Percentiles rank a stretch among this genome's conserved stretches.
phyloP scores from a whole-genome alignment of 2,888 invertebrate genomes.

The Spatulosminthurus flaviceps region DNA sequence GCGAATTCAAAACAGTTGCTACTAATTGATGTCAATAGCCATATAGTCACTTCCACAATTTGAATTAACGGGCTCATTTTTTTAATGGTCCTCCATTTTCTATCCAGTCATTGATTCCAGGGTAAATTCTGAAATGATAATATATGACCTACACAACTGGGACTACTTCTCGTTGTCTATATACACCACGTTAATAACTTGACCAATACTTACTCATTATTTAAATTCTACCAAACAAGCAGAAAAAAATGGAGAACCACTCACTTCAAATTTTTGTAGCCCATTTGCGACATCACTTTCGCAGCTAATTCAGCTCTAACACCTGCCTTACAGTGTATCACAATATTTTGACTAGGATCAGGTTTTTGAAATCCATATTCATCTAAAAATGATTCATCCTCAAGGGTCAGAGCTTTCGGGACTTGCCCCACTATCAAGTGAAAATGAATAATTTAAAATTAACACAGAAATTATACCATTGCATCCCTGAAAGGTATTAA shows the following conservation, averaged over 20 bases:
- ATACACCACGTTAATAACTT: neutral
- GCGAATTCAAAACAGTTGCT: too few species aligned
- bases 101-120: conserved; percentile 45
- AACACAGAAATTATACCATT: too few species aligned
- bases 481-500: too few species aligned
- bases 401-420: conserved; percentile 4
- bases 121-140: conserved; percentile 44
- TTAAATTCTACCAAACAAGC: neutral
- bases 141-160: too few species aligned
- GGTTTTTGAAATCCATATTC: conserved; percentile 40
- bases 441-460: too few species aligned
- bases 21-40: too few species aligned
- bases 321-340: conserved; percentile 43
- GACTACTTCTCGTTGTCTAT: neutral
- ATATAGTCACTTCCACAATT: too few species aligned
- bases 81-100: conserved; percentile 46
- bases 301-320: conserved; percentile 40
- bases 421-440: conserved; percentile 45
- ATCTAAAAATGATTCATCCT: conserved; percentile 2
- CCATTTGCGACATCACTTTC: conserved; percentile 36
- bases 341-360: conserved; percentile 24
- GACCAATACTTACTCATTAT: neutral
- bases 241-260: neutral
- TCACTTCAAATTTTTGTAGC: conserved; percentile 39
- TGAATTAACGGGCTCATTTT: too few species aligned